Evolutionary conservation across 1,140 invertebrate genomes (phyloP).

Genomic region (Drosophila yakuba): DNA sequence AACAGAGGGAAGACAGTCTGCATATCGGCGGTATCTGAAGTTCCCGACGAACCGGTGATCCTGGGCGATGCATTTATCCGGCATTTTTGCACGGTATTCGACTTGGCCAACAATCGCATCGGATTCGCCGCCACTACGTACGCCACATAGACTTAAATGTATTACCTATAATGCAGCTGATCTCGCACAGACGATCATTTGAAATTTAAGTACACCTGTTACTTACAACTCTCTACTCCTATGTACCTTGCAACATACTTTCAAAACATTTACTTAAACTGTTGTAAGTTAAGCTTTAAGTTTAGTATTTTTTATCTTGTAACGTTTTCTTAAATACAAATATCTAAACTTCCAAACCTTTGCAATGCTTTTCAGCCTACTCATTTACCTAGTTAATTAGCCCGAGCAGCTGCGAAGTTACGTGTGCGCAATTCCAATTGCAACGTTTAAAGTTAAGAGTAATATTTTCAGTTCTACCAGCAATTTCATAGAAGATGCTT

Average conservation of each 20-base stretch:
- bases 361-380: not conserved
- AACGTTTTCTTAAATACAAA: not conserved
- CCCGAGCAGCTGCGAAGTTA: slow-evolving; percentile 33
- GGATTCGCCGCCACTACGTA: slow-evolving; percentile 29
- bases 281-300: not conserved
- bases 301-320: not conserved
- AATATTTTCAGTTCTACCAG: slow-evolving; percentile 23
- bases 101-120: slow-evolving; percentile 10
- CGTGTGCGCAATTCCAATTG: not conserved
- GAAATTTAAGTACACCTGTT: not conserved
- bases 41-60: slow-evolving; percentile 9
- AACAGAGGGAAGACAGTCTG: slow-evolving; percentile 29
- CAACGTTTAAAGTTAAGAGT: not conserved
- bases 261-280: no score
- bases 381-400: slow-evolving; percentile 19
- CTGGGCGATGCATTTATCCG: slow-evolving; percentile 35
- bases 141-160: not conserved
- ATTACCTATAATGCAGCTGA: not conserved
- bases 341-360: not conserved
- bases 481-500: slow-evolving; percentile 30
- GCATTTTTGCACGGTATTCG: slow-evolving; percentile 25
- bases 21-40: slow-evolving; percentile 14
- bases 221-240: no score
- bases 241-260: no score
- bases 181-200: slow-evolving; percentile 17